Evolutionary conservation across 2,797 vertebrate genomes (phyloP).

Genomic region (Paratrypauchen microcephalus): DNA sequence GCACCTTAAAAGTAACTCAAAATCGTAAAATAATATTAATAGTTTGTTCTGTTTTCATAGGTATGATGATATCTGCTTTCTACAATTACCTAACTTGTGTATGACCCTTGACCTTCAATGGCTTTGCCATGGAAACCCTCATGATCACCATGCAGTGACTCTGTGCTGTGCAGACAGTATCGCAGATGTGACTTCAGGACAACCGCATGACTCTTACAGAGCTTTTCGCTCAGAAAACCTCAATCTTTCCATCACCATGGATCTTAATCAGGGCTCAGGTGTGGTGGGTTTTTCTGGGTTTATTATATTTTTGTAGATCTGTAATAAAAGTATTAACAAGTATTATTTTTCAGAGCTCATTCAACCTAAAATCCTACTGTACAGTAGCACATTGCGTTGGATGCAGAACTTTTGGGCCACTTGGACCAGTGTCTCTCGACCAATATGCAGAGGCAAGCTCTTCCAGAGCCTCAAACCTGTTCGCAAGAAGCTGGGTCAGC

Average conservation of each 20-base stretch:
- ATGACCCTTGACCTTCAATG: conserved; percentile 96
- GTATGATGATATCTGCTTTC: conserved; percentile 97
- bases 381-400: conserved; percentile 98
- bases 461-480: conserved; percentile 91
- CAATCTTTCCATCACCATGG: conserved; percentile 95
- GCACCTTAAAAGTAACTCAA: background rate
- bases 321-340: background rate
- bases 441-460: conserved; percentile 95
- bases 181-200: conserved; percentile 87
- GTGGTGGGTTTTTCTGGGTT: background rate
- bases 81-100: conserved; percentile 92
- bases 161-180: conserved; percentile 88
- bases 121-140: conserved; percentile 96
- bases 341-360: conserved; percentile 73
- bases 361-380: conserved; percentile 91
- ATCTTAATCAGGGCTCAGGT: conserved; percentile 87
- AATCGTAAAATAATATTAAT: background rate
- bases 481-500: conserved; percentile 96
- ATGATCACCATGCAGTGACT: conserved; percentile 91
- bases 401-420: conserved; percentile 99
- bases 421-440: conserved; percentile 92
- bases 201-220: conserved; percentile 94
- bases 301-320: background rate
- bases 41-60: conserved; percentile 59
- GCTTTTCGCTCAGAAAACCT: conserved; percentile 97